phyloP scores from a whole-genome alignment of 2,113 vertebrate species.

The Mormyrus lacerda region DNA sequence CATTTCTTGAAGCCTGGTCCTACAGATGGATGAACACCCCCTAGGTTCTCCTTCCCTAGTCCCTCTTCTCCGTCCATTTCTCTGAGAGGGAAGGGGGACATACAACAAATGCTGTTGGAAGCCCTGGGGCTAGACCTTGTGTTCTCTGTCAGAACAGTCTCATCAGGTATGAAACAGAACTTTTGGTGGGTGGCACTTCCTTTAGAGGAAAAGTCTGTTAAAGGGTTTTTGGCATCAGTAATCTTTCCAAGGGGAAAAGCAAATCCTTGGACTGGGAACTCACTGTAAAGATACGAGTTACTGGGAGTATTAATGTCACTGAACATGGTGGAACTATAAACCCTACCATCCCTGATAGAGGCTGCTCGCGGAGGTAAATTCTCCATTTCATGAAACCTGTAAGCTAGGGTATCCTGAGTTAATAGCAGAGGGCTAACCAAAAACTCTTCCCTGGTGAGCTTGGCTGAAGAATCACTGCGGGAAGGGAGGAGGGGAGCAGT shows the following conservation, averaged over 20 bases:
- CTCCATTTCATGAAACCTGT: conserved; percentile 80
- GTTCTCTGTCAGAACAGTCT: conserved; percentile 66
- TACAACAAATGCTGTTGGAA: conserved; percentile 65
- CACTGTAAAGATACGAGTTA: conserved; percentile 81
- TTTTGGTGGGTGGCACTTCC: conserved; percentile 75
- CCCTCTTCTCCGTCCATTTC: conserved; percentile 71
- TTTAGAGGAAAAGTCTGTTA: conserved; percentile 70
- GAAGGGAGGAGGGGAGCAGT: conserved; percentile 9
- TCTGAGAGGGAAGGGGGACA: conserved; percentile 70
- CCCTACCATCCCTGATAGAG: conserved; percentile 73
- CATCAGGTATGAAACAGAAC: conserved; percentile 67
- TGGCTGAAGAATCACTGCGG: conserved; percentile 76
- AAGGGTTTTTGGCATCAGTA: conserved; percentile 75
- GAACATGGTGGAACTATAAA: conserved; percentile 73
- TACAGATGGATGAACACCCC: conserved; percentile 62
- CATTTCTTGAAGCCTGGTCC: conserved; percentile 59
- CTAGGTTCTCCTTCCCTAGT: conserved; percentile 72
- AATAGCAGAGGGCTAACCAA: conserved; percentile 77
- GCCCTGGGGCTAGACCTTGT: conserved; percentile 56
- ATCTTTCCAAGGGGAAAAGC: conserved; percentile 86
- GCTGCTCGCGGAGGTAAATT: conserved; percentile 68
- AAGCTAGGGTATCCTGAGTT: conserved; percentile 81
- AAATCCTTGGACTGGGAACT: conserved; percentile 82
- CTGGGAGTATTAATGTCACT: conserved; percentile 69
- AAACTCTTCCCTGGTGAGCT: conserved; percentile 82